These are phyloP conservation scores for Baryphthengus martii DNA, from an alignment of 2,113 vertebrate species.

Conservation along the genomic window DNA sequence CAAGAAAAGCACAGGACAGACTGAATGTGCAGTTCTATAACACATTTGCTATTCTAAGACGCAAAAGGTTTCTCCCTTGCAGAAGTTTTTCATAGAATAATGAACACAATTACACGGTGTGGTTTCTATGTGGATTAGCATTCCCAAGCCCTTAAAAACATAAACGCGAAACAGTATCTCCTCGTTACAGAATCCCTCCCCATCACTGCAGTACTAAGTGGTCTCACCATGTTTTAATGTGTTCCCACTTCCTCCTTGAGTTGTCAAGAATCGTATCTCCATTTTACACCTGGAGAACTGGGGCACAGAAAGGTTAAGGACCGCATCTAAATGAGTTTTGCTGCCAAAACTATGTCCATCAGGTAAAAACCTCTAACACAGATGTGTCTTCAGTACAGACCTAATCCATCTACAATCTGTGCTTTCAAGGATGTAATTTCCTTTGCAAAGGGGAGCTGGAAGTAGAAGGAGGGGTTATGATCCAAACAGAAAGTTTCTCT, in stretches of 20 bases:
- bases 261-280: background rate
- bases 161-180: background rate
- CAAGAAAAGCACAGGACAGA: background rate
- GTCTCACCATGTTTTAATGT: background rate
- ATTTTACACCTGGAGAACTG: background rate
- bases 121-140: background rate
- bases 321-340: background rate
- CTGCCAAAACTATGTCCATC: background rate
- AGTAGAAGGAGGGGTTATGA: background rate
- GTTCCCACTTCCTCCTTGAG: background rate
- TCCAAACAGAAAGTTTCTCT: background rate
- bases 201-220: background rate
- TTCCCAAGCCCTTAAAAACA: background rate
- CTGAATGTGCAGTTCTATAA: background rate
- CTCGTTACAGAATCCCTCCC: background rate
- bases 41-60: background rate
- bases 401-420: background rate
- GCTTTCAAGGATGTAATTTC: background rate
- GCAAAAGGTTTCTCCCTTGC: background rate
- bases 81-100: background rate
- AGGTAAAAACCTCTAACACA: background rate
- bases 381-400: background rate
- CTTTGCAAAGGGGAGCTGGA: background rate
- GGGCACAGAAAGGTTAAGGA: background rate
- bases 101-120: fast-evolving